Base-by-base conservation (phyloP, 1,140 invertebrate genomes). In the Dolichoris vasculosae region DNA sequence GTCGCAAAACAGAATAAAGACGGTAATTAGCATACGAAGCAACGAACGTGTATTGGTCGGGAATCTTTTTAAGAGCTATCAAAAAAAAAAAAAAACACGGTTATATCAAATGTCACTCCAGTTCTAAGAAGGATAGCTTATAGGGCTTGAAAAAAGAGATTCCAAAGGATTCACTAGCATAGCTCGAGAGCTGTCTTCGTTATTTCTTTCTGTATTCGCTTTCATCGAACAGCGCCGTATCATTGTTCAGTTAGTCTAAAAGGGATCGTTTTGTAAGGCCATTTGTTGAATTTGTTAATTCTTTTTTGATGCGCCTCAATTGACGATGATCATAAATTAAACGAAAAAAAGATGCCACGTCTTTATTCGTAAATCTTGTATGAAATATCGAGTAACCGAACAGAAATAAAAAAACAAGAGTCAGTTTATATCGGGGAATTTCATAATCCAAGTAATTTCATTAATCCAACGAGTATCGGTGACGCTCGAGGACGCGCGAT, bases 101-200 rank as follows among this genome's bases (percentile, higher is more conserved):
- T 48, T 63, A 46, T 85, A 85, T 85, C 84, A 40, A 55, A 55
- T 85, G 71, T 85, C 79, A n/a, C 79, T 81, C 67, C 40, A 59
- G 30, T 85, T 85, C 84, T 64, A 23, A 64, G 84, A 85, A 85
- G 32, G 69, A 85, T 75, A 30, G 78, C 79, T 85, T 82, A 75
- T 79, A 59, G 30, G 48, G 55, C 67, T 78, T 38, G 64, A 82
- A 76, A 82, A 81, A 85, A 76, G 69, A 85, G 71, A 85, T 82
- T 85, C 77, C 77, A 80, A 85, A 80, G 83, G 83, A 85, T 85
- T 85, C 76, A 73, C 83, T 84, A 23, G 40, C 76, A 48, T 79
- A 71, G 64, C 43, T 78, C n/a, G 17, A 23, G 73, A 83, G 59
- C 71, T 59, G 38, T n/a, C 43, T 43, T 63, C n/a, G 26, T 64